Base-by-base conservation (phyloP, 2,888 invertebrate species). In the Diarsia rubi region DNA sequence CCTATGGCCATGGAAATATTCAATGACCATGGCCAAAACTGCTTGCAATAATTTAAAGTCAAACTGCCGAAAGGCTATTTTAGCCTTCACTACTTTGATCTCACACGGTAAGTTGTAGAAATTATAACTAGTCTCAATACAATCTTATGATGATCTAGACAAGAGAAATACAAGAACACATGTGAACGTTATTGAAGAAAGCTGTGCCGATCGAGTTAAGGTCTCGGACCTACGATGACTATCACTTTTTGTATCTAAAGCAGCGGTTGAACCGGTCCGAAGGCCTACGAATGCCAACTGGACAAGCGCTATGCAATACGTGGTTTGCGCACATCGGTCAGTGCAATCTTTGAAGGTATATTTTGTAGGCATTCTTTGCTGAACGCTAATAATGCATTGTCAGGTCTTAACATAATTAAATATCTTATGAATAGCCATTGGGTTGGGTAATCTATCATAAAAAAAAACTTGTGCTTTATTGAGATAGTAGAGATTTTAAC, bases 181-280 rank as follows among this genome's bases (percentile, higher is more conserved):
- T 52, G 77, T 42, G 75, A 68, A 69, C 68, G 52, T 66, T 78
- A 87, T 79, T 86, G 78, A 88, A 84, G 88, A 89, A 89, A 89
- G 88, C 83, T 80, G 86, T 86, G 86, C 88, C 73, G 69, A 84
- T 81, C 85, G 54, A 74, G 79, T 70, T 81, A 87, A 89, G 90
- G 90, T 90, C 90, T 91, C 83, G 89, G 87, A 86, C 89, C 86
- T 88, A 84, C 87, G 91, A 91, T 93, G 91, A 92, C 92, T 94
- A 94, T 94, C 92, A 91, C 91, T 93, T 93, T 92, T 92, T 92
- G 91, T 91, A 91, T 91, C 90, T 87, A 89, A 88, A 90, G 85
- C 82, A 79, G 87, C 79, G 78, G 86, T 84, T 82, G 87, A 93
- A 95, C 95, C 95, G 94, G 95, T 94, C 91, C 72, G 62, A 78